phyloP scores from a whole-genome alignment of 2,113 vertebrate species.

The Mirounga angustirostris region DNA sequence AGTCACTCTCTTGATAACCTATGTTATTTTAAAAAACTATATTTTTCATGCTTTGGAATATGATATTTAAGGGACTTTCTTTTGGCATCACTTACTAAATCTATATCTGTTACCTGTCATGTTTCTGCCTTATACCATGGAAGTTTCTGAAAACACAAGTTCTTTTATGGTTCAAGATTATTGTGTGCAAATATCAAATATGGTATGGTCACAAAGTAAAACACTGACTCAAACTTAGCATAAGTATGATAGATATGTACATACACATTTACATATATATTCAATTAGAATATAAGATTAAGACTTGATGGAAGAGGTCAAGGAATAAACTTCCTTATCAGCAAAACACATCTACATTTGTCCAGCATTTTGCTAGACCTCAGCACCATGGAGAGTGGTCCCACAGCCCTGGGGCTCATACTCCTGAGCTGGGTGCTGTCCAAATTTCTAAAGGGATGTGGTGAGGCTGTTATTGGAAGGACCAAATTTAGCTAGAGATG shows the following conservation, averaged over 20 bases:
- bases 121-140: background rate
- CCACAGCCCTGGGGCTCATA: background rate
- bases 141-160: background rate
- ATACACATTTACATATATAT: background rate
- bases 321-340: background rate
- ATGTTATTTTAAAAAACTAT: background rate
- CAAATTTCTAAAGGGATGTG: background rate
- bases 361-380: background rate
- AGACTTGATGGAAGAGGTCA: background rate
- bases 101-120: background rate
- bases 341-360: background rate
- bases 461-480: background rate
- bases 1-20: background rate
- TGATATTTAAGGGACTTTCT: background rate
- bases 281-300: background rate
- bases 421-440: background rate
- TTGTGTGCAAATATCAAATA: background rate
- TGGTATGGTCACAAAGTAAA: background rate
- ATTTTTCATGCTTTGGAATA: background rate
- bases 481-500: background rate
- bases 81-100: background rate
- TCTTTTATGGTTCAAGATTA: background rate
- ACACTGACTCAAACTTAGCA: background rate
- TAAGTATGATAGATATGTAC: background rate
- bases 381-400: background rate